phyloP scores from a whole-genome alignment of 2,113 vertebrate genomes.

The zebrafish (Danio rerio) region GRCz12tu NC_133200.1:5676501-5677000 shows the following conservation, averaged over 20 bases:
- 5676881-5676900: constrained; percentile 73
- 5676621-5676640: too few species aligned
- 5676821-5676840: constrained; percentile 97
- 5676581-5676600: too few species aligned
- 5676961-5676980: background rate
- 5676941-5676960: background rate
- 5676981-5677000: background rate
- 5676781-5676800: constrained; percentile 97
- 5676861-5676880: constrained; percentile 78
- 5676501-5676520: too few species aligned
- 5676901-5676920: background rate
- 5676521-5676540: too few species aligned
- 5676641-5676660: too few species aligned
- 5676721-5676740: too few species aligned
- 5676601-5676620: too few species aligned
- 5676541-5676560: too few species aligned
- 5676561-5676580: too few species aligned
- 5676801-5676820: constrained; percentile 85
- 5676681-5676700: too few species aligned
- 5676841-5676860: constrained; percentile 89
- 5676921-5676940: background rate
- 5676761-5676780: constrained; percentile 65
- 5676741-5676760: background rate
- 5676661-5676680: too few species aligned
- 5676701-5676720: too few species aligned